Base-by-base conservation (phyloP, 2,888 invertebrate genomes). In the Entomobrya proxima region DNA sequence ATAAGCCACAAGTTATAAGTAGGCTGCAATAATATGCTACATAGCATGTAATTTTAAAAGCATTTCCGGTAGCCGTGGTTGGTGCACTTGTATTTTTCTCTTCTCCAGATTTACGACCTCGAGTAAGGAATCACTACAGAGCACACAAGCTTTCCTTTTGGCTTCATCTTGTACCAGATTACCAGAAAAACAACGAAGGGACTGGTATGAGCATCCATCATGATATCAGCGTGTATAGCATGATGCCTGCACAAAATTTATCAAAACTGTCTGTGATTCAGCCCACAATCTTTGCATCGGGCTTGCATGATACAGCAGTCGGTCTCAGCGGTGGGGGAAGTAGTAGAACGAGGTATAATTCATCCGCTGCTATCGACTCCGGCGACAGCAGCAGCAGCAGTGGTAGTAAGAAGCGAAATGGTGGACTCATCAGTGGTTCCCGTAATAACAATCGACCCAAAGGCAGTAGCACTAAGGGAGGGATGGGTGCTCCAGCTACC, bases 121-220 rank as follows among this genome's bases (percentile, higher is more conserved):
- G 96, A 91, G 92, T 97, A 88, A 97, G 97, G 92, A 97, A 97
- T 91, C 98, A 98, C 93, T 98, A 98, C 92, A 94, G 98, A 88
- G 97, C 98, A 1, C 97, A 98, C 92, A 97, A 98, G 88, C 93
- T 98, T 77, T 98, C 98, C 0, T 96, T 98, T 92, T 98, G 98
- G 98, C 92, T 98, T 84, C 97, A 98, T 91, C 93, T 98, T 74
- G 97, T 98, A 84, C 98, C 98, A 44, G 98, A 98, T 91, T 84
- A 87, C 84, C 93, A 97, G 35, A 97, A 97, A 91, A 95, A 96
- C 90, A 96, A 96, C 0, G 96, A 97, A 7, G 95, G 96, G 7
- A 96, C 96, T 90, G 96, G 96, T 90, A 96, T 96, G 32, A 94
- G 94, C 58, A 95, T 96, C 0, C 96, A 97, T 92, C 98, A 98